Conservation (phyloP, 2,888 invertebrate species). For the Acholoe squamosa region DNA sequence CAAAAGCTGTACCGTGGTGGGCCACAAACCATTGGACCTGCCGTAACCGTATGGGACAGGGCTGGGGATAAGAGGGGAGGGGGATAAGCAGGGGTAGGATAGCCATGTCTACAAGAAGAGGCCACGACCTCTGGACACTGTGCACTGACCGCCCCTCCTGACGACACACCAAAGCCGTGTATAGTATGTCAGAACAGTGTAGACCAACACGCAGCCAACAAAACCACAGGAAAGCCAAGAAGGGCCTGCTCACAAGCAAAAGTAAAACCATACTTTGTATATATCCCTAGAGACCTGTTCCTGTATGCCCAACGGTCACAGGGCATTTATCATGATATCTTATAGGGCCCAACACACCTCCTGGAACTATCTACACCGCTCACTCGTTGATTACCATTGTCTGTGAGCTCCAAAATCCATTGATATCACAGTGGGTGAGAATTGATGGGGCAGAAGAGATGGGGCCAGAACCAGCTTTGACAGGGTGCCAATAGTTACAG, state of each 20-base stretch:
- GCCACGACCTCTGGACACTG: constrained; percentile 38
- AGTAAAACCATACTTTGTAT: not conserved
- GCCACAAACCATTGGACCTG: not conserved
- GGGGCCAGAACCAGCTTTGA: not conserved
- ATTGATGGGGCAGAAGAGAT: not conserved
- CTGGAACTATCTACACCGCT: not conserved
- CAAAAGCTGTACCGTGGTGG: not conserved
- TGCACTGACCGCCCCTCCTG: constrained; percentile 25
- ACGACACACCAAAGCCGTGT: constrained; percentile 16
- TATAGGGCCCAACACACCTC: not conserved
- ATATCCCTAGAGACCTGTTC: not conserved
- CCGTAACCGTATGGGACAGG: constrained; percentile 43
- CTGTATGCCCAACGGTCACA: not conserved
- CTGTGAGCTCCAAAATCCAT: not conserved
- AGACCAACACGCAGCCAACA: not conserved
- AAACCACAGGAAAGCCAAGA: constrained; percentile 19
- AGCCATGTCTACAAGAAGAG: not conserved
- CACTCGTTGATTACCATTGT: not conserved
- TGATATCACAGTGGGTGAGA: not conserved
- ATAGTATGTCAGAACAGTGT: constrained; percentile 20
- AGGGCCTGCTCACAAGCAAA: not conserved
- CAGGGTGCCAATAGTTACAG: constrained; percentile 22
- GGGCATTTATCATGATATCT: not conserved
- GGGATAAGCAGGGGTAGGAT: not conserved
- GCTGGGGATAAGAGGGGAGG: not conserved